Conservation (phyloP, 2,888 invertebrate species). For the Scotopteryx bipunctaria region DNA sequence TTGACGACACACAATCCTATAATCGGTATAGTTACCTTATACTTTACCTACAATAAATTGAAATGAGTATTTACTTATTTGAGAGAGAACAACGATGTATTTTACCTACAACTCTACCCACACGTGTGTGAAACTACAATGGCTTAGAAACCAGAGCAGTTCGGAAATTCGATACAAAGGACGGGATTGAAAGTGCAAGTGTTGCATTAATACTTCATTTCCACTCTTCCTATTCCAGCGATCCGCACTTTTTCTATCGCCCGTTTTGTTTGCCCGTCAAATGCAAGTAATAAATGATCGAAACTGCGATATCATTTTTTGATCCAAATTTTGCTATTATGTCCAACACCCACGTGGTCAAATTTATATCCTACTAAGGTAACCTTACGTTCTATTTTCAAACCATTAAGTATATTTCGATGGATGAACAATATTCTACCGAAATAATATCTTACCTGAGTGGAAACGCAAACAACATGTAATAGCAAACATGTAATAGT, state of each 20-base stretch:
- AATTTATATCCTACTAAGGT: constrained; percentile 38
- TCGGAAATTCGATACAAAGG: constrained; percentile 59
- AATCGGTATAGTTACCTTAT: no score
- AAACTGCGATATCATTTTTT: constrained; percentile 75
- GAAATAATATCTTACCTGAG: constrained; percentile 76
- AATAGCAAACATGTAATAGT: no score
- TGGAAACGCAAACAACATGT: constrained; percentile 45
- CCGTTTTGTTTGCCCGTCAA: constrained; percentile 75
- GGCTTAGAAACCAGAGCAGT: constrained; percentile 53
- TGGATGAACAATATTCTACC: constrained; percentile 46
- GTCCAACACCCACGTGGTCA: constrained; percentile 18
- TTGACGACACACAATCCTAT: no score
- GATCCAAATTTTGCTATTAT: constrained; percentile 46
- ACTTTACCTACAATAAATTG: no score
- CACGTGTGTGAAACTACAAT: constrained; percentile 47
- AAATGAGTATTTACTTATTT: no score
- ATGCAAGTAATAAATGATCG: constrained; percentile 80
- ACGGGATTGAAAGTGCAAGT: constrained; percentile 80
- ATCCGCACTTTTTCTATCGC: constrained; percentile 69
- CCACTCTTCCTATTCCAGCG: constrained; percentile 65
- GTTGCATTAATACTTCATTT: constrained; percentile 80
- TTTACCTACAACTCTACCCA: constrained; percentile 27
- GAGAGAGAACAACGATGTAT: no score
- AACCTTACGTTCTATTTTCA: constrained; percentile 3
- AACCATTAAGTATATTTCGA: constrained; percentile 12